Evolutionary conservation across 2,888 invertebrate species (phyloP), one percentile per base, ranked within the genome.

Genomic region (Dione juno): DNA sequence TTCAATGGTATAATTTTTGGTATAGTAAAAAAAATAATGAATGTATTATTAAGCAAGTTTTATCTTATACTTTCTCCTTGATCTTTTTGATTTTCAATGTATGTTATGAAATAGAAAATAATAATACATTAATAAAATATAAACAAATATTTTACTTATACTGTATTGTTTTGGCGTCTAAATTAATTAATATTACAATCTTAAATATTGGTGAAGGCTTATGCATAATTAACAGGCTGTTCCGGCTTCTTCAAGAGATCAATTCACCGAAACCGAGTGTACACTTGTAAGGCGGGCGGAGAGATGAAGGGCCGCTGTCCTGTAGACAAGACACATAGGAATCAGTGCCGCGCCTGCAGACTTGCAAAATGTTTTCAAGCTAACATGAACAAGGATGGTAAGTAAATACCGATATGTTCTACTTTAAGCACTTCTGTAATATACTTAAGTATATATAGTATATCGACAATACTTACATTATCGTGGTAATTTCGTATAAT

Each of bases 301-400:
- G 97, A 98, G 80, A 94, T 97, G 88, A 98, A 98, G 89, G 98
- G 98, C 69, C 95, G 97, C 73, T 99, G 99, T 87, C 98, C 98
- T 10, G 98, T 99, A 69, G 99, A 99, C 94, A 99, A 99, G 93
- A 98, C 98, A 0, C 98, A 98, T 87, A 94, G 99, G 72, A 99
- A 99, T 94, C 99, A 99, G 93, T 99, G 99, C 91, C 94, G 99
- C 74, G 98, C 99, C 77, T 99, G 99, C 89, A 94, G 99, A 70
- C 95, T 99, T 75, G 96, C 97, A 82, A 98, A 98, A 93, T 99
- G 99, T 89, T 98, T 99, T 88, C 97, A 97, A 87, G 98, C 98
- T 67, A 96, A 97, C 81, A 99, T 99, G 99, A 99, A 99, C 90
- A 98, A 98, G 94, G 98, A 99, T 92, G 99, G 99, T 99, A 90